Conservation (phyloP, 2,888 invertebrate species). For the Icerya purchasi region DNA sequence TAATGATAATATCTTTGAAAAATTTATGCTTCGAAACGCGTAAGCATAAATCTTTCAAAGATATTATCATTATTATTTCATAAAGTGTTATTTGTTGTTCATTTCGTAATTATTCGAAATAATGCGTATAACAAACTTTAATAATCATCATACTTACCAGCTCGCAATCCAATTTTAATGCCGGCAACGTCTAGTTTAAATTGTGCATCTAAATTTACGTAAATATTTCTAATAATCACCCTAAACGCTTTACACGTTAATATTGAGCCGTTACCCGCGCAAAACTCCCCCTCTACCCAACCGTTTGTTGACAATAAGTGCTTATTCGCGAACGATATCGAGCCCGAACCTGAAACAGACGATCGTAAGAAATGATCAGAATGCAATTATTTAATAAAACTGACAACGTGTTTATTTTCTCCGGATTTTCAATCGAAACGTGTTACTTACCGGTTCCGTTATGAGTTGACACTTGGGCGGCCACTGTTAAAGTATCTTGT, state of each 20-base stretch:
- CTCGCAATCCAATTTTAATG: slow-evolving; percentile 49
- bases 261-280: slow-evolving; percentile 64
- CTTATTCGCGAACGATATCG: slow-evolving; percentile 53
- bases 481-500: slow-evolving; percentile 62
- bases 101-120: too few species aligned
- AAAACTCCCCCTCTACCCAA: slow-evolving; percentile 69
- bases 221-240: slow-evolving; percentile 47
- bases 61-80: too few species aligned
- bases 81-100: too few species aligned
- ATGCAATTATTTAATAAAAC: not conserved
- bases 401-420: too few species aligned
- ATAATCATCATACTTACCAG: too few species aligned
- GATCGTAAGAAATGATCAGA: not conserved
- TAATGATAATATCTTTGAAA: too few species aligned
- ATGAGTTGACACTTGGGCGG: slow-evolving; percentile 59
- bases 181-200: slow-evolving; percentile 58
- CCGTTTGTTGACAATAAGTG: slow-evolving; percentile 60
- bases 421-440: too few species aligned
- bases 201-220: slow-evolving; percentile 34
- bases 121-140: too few species aligned
- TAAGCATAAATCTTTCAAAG: too few species aligned
- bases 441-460: slow-evolving; percentile 65
- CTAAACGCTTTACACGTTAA: slow-evolving; percentile 47
- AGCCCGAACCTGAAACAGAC: slow-evolving; percentile 37
- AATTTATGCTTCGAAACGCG: too few species aligned